Conservation (phyloP, 2,888 invertebrate species). For the Encarsia formosa region DNA sequence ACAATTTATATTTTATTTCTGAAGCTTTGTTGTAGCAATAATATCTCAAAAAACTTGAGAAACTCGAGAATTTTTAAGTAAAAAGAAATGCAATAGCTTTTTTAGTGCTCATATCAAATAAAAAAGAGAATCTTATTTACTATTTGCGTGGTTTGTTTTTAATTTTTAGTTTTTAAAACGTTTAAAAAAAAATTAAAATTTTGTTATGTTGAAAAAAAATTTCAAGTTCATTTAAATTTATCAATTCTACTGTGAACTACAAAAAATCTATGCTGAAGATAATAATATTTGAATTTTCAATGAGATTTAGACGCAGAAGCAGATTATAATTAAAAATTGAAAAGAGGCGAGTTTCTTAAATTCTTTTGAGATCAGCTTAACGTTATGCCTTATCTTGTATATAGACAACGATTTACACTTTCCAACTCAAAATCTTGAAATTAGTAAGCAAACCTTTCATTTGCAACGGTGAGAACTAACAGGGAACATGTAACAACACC, state of each 20-base stretch:
- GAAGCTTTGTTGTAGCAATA: constrained; percentile 8
- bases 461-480: constrained; percentile 4
- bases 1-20: constrained; percentile 16
- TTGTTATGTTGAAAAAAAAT: too few relatives aligned
- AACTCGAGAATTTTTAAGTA: constrained; percentile 12
- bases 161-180: too few relatives aligned
- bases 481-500: constrained; percentile 15
- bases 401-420: constrained; percentile 28
- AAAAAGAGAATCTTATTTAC: too few relatives aligned
- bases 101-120: too few relatives aligned
- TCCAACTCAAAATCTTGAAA: constrained; percentile 13
- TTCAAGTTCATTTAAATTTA: too few relatives aligned
- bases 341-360: neutral
- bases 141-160: too few relatives aligned
- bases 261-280: too few relatives aligned
- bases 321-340: neutral
- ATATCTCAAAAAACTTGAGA: constrained; percentile 3
- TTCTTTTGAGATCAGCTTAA: constrained; percentile 21
- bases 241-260: too few relatives aligned
- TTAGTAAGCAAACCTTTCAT: too few relatives aligned
- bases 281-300: too few relatives aligned
- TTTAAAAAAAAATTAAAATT: too few relatives aligned
- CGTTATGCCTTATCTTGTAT: constrained; percentile 32
- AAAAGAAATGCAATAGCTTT: constrained; percentile 1
- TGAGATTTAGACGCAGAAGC: constrained; percentile 6